Conservation (phyloP, 1,140 invertebrate species). For the Oreohelix idahoensis region DNA sequence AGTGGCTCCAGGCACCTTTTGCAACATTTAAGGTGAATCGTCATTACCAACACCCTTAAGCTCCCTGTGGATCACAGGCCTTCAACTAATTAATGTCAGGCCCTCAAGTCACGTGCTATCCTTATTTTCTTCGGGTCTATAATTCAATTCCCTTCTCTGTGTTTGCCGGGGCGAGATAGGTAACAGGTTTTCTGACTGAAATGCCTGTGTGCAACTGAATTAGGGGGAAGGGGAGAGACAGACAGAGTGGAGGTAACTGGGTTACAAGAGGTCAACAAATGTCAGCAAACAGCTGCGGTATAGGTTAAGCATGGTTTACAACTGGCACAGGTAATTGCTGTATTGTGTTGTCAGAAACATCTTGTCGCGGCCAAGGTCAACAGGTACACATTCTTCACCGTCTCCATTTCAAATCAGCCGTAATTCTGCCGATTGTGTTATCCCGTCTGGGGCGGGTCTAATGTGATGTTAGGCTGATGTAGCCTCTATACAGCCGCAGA, state of each 20-base stretch:
- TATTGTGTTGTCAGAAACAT: neutral
- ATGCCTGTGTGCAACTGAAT: neutral
- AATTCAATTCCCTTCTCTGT: too few relatives aligned
- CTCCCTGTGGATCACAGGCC: too few relatives aligned
- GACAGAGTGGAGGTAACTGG: neutral
- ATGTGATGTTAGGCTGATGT: too few relatives aligned
- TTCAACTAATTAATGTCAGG: too few relatives aligned
- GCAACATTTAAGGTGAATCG: too few relatives aligned
- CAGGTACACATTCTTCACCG: slow-evolving; percentile 12
- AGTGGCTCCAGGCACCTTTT: too few relatives aligned
- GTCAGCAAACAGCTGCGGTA: neutral
- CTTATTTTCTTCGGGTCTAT: too few relatives aligned
- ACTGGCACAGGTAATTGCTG: neutral
- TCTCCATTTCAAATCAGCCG: neutral
- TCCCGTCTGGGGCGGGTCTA: too few relatives aligned
- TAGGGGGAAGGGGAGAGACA: neutral
- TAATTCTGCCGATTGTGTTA: too few relatives aligned
- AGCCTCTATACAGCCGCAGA: too few relatives aligned
- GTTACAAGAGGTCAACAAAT: neutral
- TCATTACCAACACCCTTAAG: too few relatives aligned
- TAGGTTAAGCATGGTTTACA: neutral
- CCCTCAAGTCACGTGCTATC: too few relatives aligned
- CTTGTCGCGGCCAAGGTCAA: neutral
- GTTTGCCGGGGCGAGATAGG: neutral
- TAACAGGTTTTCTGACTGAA: neutral